Evolutionary conservation across 1,140 invertebrate species (phyloP), one percentile per base, ranked within the genome.

Genomic region (Anoplophora glabripennis): DNA sequence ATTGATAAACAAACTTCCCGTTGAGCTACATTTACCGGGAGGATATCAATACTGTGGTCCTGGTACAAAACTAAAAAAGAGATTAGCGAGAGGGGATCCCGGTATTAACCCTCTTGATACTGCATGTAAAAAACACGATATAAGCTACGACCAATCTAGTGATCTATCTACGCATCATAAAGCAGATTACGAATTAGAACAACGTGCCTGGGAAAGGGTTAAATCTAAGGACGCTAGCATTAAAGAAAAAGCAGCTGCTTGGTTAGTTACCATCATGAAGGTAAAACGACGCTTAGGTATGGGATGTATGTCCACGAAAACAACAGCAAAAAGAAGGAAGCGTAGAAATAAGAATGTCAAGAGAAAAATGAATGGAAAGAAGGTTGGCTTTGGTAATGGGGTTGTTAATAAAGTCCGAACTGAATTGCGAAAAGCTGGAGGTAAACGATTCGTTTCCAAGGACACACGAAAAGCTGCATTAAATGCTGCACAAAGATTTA

Each of bases 101-200:
- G 67, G 65, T 18, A 61, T 71, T 14, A 71, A 71, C 63, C 28
- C 38, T 14, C 59, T 71, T 21, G 69, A 70, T 54, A 36, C 42
- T 28, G 59, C 67, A 18, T 71, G 68, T 47, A 64, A 59, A 55
- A 33, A 57, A 14, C 70, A 71, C 56, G 64, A 71, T 51, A 67
- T 70, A 38, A 55, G 56, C 33, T 71, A 69, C 64, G 54, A 76
- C 55, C 65, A 64, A 45, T 14, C 12, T 38, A 70, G 70, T 38
- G 61, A 76, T 67, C 53, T 76, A 49, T 17, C 52, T 14, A 57
- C 62, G 21, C 65, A 78, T 66, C 67, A 67, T 41, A 56, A 61
- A 59, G 78, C 77, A 14, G 76, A 79, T 70, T 62, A 67, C 57
- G 33, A 65, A 53, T 66, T 79, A 47, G 63, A 69, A 38, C 58